A percentile compares a stretch with the other conserved stretches of the same genome.
Conservation (phyloP, 2,888 invertebrate species). For the Drosophila multiciliata region DNA sequence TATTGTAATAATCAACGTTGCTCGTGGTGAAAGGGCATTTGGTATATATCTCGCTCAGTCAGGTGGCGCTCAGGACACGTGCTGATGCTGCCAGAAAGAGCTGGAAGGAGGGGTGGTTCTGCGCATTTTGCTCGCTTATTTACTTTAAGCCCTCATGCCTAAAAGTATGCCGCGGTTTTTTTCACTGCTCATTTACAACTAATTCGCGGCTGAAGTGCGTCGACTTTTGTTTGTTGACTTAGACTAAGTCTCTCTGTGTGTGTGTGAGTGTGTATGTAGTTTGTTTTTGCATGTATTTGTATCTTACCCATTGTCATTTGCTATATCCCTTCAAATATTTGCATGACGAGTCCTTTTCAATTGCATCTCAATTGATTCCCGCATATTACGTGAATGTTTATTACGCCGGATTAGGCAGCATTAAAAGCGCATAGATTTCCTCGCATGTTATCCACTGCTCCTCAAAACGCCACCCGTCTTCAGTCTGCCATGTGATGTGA, state of each 20-base stretch:
- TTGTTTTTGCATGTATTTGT: constrained; percentile 6
- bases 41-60: constrained; percentile 6
- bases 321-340: constrained; percentile 72
- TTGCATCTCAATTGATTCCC: constrained; percentile 72
- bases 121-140: constrained; percentile 37
- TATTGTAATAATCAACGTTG: constrained; percentile 69
- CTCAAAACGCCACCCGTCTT: constrained; percentile 31
- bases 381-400: constrained; percentile 73
- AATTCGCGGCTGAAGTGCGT: constrained; percentile 49
- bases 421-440: constrained; percentile 67
- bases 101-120: neutral
- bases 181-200: constrained; percentile 50
- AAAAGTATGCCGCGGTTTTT: constrained; percentile 61
- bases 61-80: constrained; percentile 46
- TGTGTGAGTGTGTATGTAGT: constrained; percentile 5
- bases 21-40: constrained; percentile 6
- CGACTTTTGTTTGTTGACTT: constrained; percentile 59
- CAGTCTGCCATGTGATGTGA: constrained; percentile 70
- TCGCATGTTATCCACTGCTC: constrained; percentile 29
- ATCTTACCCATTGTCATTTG: constrained; percentile 49
- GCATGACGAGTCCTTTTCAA: constrained; percentile 72
- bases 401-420: constrained; percentile 80
- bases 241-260: constrained; percentile 12
- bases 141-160: constrained; percentile 56
- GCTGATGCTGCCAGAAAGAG: constrained; percentile 4